Evolutionary conservation across 2,113 vertebrate species (phyloP).

Genomic region (Apteryx mantelli): DNA sequence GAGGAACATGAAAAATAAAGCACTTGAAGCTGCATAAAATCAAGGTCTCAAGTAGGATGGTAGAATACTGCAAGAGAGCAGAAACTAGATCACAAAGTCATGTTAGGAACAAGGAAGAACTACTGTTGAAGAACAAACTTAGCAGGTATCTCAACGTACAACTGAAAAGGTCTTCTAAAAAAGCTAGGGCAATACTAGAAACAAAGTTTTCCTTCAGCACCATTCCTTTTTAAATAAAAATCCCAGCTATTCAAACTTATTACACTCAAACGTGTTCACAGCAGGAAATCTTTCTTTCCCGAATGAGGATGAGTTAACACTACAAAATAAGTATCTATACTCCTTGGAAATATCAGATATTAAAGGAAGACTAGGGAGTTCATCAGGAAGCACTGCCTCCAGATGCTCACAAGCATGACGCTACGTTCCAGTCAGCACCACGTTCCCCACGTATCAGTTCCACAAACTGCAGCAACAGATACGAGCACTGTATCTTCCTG

Average conservation of each 20-base stretch:
- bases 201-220: not conserved
- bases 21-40: not conserved
- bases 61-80: not conserved
- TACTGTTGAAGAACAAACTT: not conserved
- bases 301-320: not conserved
- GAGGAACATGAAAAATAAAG: not conserved
- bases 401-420: not conserved
- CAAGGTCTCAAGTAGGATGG: not conserved
- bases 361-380: not conserved
- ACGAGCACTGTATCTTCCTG: not conserved
- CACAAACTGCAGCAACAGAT: not conserved
- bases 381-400: not conserved
- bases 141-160: not conserved
- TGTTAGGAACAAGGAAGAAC: not conserved
- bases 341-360: not conserved
- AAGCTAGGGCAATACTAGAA: not conserved
- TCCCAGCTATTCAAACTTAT: not conserved
- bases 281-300: not conserved
- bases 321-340: slow-evolving; percentile 9
- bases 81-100: not conserved
- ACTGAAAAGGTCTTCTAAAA: not conserved
- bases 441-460: not conserved
- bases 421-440: not conserved
- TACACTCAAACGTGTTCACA: not conserved
- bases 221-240: not conserved